Conservation (phyloP, 2,113 vertebrate genomes). For the Nothocercus nigrocapillus region DNA sequence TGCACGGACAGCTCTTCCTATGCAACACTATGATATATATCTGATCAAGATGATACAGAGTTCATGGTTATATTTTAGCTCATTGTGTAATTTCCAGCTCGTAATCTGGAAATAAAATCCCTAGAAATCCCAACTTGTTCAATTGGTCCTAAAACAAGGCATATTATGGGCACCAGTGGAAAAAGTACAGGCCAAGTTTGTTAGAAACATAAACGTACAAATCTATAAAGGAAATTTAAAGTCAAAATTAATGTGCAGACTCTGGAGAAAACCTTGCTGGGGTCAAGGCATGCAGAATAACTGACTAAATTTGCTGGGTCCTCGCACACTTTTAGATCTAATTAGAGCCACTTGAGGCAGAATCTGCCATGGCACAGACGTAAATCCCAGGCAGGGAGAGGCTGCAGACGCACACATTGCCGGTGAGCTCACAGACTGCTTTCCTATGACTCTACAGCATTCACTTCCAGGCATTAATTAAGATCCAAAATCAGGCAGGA, state of each 20-base stretch:
- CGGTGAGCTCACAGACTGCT: background rate
- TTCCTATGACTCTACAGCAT: background rate
- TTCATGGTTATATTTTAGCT: background rate
- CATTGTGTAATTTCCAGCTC: slow-evolving; percentile 14
- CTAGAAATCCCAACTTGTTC: background rate
- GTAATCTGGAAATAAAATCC: background rate
- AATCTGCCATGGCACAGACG: background rate
- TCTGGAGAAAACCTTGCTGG: slow-evolving; percentile 27
- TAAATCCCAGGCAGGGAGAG: background rate
- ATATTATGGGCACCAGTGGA: background rate
- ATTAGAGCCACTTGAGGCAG: slow-evolving; percentile 1
- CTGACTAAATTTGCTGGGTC: background rate
- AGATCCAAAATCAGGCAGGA: background rate
- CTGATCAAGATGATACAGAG: slow-evolving; percentile 47
- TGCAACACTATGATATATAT: background rate
- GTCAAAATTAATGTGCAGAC: slow-evolving; percentile 13
- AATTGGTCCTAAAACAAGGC: background rate
- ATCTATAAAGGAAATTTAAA: background rate
- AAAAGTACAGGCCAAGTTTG: background rate
- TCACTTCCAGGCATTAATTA: background rate
- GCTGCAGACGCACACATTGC: background rate
- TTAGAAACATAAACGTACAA: background rate
- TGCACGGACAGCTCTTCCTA: slow-evolving; percentile 1
- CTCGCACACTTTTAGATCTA: background rate
- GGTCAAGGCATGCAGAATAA: background rate